Base-by-base conservation (phyloP, 2,888 invertebrate genomes). In the Alsophila aescularia region DNA sequence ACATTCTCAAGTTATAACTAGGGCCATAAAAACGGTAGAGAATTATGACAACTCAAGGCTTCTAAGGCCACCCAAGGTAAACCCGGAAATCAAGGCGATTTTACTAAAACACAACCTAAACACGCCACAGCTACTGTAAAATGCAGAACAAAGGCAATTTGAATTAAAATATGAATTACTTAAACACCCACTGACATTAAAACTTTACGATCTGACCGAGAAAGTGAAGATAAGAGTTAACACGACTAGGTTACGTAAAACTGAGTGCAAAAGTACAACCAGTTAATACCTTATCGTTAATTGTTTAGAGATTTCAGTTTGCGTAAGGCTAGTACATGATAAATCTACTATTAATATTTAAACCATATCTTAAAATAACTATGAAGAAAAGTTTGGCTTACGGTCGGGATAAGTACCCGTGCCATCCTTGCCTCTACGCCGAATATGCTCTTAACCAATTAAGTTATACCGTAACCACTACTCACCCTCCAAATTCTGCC, bases 21-120 rank as follows among this genome's bases (percentile, higher is more conserved):
- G 52, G 59, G 32, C 42, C 49, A 52, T 61, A 55, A 60, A 61
- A 62, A 37, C 44, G 29, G 48, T 52, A 40, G 43, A 37, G 50
- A 47, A 63, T 70, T 73, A 72, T 75, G 72, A 69, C 66, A 67
- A 65, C 61, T 67, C 56, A 64, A 72, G 70, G 72, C 72, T 49
- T 27, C 49, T 35, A 64, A 72, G 72, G 72, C 74, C 55, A 15
- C 9, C 14, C 47, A 47, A 53, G 52, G 52, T 44, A 39, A 39
- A 36, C 16, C 35, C 52, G 42, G 47, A 44, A 64, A 58, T 64
- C 71, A 74, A 74, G 70, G 73, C 27, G 56, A 40, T 57, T 36
- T 45, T 18, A 42, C 15, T 50, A 32, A 60, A 73, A 74, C 66
- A 71, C 62, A 60, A 67, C 52, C 60, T 58, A 54, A 61, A 63